phyloP scores from a whole-genome alignment of 2,113 vertebrate species.

The Melanerpes formicivorus region DNA sequence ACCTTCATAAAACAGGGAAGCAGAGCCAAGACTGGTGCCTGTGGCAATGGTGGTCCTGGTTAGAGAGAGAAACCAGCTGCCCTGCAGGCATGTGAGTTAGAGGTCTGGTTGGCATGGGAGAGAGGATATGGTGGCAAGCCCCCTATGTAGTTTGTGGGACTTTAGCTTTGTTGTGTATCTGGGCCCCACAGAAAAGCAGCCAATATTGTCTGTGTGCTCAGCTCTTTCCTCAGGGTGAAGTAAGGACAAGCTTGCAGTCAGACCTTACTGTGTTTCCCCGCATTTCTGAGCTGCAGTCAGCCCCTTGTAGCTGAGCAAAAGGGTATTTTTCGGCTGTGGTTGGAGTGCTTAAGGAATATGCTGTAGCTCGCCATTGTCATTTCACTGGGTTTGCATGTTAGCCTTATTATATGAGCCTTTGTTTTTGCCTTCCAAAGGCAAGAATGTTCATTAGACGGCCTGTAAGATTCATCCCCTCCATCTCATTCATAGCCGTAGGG shows the following conservation, averaged over 20 bases:
- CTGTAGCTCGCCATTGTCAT: slow-evolving; percentile 19
- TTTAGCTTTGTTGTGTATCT: background rate
- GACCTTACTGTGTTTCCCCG: slow-evolving; percentile 3
- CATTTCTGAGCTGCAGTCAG: slow-evolving; percentile 43
- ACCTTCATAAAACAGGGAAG: background rate
- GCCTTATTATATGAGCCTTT: slow-evolving; percentile 24
- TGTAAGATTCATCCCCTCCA: background rate
- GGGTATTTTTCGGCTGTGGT: background rate
- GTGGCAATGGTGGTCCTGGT: background rate
- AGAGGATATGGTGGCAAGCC: background rate
- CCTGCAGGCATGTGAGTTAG: background rate
- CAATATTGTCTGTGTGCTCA: background rate
- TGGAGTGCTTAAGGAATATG: slow-evolving; percentile 54
- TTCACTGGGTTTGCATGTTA: slow-evolving; percentile 14
- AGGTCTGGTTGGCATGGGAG: background rate
- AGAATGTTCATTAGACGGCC: background rate
- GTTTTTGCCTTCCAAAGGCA: slow-evolving; percentile 5
- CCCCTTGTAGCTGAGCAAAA: slow-evolving; percentile 6
- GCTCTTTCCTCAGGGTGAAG: slow-evolving; percentile 16
- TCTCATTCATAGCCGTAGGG: background rate
- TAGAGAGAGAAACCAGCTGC: background rate
- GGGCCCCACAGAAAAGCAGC: background rate
- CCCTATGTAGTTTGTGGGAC: background rate
- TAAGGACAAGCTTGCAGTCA: slow-evolving; percentile 52
- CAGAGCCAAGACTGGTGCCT: background rate